Conservation (phyloP, 2,113 vertebrate species). For the Dromiciops gliroides region DNA sequence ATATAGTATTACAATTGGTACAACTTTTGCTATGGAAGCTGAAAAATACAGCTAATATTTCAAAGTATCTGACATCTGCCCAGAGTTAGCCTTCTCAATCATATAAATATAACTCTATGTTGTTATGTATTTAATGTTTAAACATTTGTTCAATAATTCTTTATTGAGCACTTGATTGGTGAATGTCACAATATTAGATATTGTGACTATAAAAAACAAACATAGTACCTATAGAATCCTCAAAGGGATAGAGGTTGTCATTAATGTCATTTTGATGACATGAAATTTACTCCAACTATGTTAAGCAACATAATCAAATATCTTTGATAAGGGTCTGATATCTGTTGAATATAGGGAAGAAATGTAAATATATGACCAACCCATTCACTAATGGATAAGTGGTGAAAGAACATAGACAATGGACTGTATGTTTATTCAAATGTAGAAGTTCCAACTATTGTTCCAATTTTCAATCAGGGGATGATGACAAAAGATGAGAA, state of each 20-base stretch:
- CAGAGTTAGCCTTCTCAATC: slow-evolving; percentile 75
- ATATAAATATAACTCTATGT: slow-evolving; percentile 73
- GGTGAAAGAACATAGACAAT: not conserved
- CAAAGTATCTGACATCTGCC: slow-evolving; percentile 72
- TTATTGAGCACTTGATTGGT: not conserved
- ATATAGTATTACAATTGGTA: slow-evolving; percentile 52
- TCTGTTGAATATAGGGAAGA: not conserved
- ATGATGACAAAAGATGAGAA: not conserved
- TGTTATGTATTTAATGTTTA: slow-evolving; percentile 60
- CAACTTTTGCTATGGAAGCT: slow-evolving; percentile 69
- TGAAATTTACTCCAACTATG: not conserved
- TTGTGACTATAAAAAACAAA: not conserved
- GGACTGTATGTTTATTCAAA: not conserved
- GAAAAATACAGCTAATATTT: slow-evolving; percentile 75
- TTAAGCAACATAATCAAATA: not conserved
- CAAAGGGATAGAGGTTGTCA: not conserved
- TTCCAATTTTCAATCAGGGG: not conserved
- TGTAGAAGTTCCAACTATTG: not conserved
- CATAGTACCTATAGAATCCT: not conserved
- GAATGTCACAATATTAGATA: not conserved
- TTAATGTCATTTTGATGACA: not conserved
- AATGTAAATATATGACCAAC: not conserved
- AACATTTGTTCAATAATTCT: not conserved
- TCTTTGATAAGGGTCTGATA: not conserved
- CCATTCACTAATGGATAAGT: not conserved